Evolutionary conservation across 2,888 invertebrate genomes (phyloP), one percentile per base, ranked within the genome.

Genomic region (Pseudoips prasinana): DNA sequence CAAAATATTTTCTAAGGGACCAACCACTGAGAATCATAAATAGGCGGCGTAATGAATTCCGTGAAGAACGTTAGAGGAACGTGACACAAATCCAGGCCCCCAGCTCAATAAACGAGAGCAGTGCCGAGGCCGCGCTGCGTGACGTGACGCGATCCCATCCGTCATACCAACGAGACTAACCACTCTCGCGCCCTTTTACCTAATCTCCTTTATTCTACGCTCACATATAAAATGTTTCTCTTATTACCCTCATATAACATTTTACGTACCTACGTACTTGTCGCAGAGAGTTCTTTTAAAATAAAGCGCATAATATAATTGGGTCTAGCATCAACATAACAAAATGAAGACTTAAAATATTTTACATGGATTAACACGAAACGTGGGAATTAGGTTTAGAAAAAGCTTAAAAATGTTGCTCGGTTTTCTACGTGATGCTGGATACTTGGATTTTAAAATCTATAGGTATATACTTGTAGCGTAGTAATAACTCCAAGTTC

Each of bases 71-170:
- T 64, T 50, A 58, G 50, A 61, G 49, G 56, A 64, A 73, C 73
- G 76, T 76, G 78, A 77, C 77, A 72, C 58, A 73, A 75, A 77
- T 73, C 66, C 66, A 58, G 54, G 62, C 61, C 73, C 66, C 66
- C 58, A 53, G 62, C 61, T 65, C 64, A 70, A 77, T 73, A 72
- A 68, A 69, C 58, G 60, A 60, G 55, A 64, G 54, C 61, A 53
- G 52, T 58, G 61, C 61, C 56, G 62, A 59, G 58, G 46, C 50
- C 57, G 46, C 41, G 56, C 48, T 33, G 58, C 60, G 57, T 58
- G 61, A 58, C 59, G 59, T 31, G 61, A 58, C 59, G 59, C 31
- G 41, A 54, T 44, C 45, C 58, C 56, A 71, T 72, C 63, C 59
- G 54, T 72, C 70, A 68, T 58, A 60, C 44, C 48, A 41, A 64